Evolutionary conservation across 2,113 vertebrate genomes (phyloP).

Genomic region (Clarias magur): DNA sequence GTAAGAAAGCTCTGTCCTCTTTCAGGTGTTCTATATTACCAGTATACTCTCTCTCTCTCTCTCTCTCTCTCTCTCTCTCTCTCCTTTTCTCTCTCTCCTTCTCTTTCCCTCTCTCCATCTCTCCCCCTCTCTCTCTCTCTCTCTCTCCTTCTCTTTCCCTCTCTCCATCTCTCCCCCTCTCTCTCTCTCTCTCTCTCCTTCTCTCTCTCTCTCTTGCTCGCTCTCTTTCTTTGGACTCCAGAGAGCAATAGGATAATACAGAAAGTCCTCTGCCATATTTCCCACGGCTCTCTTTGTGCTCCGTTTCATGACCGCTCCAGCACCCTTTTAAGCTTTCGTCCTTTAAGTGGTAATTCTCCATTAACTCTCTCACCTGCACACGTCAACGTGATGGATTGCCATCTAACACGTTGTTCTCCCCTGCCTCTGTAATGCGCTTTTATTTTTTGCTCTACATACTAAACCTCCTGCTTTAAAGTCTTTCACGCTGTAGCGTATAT

Average conservation of each 20-base stretch:
- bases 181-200: neutral
- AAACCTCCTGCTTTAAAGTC: neutral
- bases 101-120: conserved; percentile 2
- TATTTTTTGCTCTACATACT: neutral
- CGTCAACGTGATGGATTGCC: neutral
- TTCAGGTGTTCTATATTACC: neutral
- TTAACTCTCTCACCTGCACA: conserved; percentile 13
- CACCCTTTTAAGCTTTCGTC: conserved; percentile 2
- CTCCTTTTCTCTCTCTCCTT: neutral
- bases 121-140: conserved; percentile 1
- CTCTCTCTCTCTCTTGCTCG: neutral
- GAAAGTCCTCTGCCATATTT: conserved; percentile 17
- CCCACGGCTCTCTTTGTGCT: conserved; percentile 7
- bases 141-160: no score
- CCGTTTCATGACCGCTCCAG: neutral
- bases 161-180: no score
- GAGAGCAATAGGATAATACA: neutral
- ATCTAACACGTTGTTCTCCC: neutral
- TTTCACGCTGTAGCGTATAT: neutral
- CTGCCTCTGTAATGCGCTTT: neutral
- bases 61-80: neutral
- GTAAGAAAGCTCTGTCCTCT: neutral
- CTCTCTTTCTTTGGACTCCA: conserved; percentile 30
- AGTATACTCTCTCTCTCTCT: neutral
- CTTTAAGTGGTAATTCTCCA: conserved; percentile 12